These are phyloP conservation scores for Myripristis murdjan DNA, from an alignment of 2,797 vertebrate genomes.

Conservation along the genomic window DNA sequence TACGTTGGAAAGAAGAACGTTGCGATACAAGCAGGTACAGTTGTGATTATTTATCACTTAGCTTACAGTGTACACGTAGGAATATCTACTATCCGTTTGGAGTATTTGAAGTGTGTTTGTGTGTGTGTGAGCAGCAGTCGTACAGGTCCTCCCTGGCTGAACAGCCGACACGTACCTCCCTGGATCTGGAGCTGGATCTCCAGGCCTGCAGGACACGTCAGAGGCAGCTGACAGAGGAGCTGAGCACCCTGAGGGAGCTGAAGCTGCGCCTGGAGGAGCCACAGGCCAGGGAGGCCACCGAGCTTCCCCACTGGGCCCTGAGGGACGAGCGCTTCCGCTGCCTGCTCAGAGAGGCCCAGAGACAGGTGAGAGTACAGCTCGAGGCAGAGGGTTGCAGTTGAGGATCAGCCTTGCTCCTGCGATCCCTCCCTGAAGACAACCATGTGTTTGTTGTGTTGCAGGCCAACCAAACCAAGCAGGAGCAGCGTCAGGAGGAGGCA, in stretches of 20 bases:
- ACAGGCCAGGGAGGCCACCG: constrained; percentile 85
- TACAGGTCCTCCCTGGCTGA: constrained; percentile 94
- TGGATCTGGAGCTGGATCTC: constrained; percentile 99
- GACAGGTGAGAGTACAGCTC: constrained; percentile 86
- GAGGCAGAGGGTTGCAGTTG: no score
- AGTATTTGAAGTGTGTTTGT: constrained; percentile 1
- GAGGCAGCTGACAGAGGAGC: constrained; percentile 96
- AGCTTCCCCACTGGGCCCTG: constrained; percentile 94
- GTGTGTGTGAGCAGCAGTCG: constrained; percentile 83
- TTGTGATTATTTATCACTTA: background rate
- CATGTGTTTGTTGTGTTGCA: constrained; percentile 62
- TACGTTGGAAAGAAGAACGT: constrained; percentile 94
- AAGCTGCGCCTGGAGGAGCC: constrained; percentile 95
- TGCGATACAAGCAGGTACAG: constrained; percentile 95
- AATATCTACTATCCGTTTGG: background rate
- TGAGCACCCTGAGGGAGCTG: constrained; percentile 91
- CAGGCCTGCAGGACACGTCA: constrained; percentile 97
- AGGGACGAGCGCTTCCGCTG: constrained; percentile 93
- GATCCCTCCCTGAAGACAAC: background rate
- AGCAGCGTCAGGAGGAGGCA: constrained; percentile 95
- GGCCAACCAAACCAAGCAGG: constrained; percentile 95
- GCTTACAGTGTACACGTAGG: background rate
- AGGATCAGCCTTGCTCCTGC: background rate
- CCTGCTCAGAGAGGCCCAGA: constrained; percentile 94
- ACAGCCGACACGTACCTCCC: constrained; percentile 95